Conservation (phyloP, 2,113 vertebrate genomes). For the Oplegnathus fasciatus region DNA sequence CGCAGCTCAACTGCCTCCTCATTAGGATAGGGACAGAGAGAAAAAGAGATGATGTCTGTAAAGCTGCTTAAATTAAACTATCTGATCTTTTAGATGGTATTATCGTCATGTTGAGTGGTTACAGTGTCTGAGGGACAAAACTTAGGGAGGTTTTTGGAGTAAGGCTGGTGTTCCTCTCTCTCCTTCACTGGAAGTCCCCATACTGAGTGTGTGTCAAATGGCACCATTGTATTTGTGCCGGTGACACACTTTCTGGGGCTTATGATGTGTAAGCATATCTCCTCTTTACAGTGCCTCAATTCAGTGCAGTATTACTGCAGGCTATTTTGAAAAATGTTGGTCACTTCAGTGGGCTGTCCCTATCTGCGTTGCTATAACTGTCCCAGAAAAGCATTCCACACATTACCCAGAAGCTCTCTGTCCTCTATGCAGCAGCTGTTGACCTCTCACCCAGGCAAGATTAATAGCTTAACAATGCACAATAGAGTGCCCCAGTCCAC, state of each 20-base stretch:
- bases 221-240: conserved; percentile 73
- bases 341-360: conserved; percentile 62
- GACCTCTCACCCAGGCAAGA: conserved; percentile 72
- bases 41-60: conserved; percentile 25
- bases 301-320: conserved; percentile 60
- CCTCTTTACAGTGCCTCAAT: conserved; percentile 64
- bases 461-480: conserved; percentile 59
- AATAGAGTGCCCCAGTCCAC: conserved; percentile 11
- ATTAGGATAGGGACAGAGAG: conserved; percentile 29
- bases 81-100: conserved; percentile 47
- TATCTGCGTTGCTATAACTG: conserved; percentile 67
- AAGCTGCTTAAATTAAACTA: conserved; percentile 68
- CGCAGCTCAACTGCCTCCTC: conserved; percentile 32
- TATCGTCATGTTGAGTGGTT: conserved; percentile 36
- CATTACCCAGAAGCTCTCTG: conserved; percentile 74
- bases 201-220: conserved; percentile 56
- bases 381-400: conserved; percentile 74
- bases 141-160: conserved; percentile 3
- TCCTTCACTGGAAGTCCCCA: conserved; percentile 73
- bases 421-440: conserved; percentile 80
- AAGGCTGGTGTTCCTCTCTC: conserved; percentile 22
- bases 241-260: conserved; percentile 76
- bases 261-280: conserved; percentile 77
- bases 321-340: conserved; percentile 68
- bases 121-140: conserved; percentile 17